Percentiles rank a stretch among this genome's conserved stretches.
phyloP scores from a whole-genome alignment of 2,888 invertebrate genomes.

The Euclidia mi region DNA sequence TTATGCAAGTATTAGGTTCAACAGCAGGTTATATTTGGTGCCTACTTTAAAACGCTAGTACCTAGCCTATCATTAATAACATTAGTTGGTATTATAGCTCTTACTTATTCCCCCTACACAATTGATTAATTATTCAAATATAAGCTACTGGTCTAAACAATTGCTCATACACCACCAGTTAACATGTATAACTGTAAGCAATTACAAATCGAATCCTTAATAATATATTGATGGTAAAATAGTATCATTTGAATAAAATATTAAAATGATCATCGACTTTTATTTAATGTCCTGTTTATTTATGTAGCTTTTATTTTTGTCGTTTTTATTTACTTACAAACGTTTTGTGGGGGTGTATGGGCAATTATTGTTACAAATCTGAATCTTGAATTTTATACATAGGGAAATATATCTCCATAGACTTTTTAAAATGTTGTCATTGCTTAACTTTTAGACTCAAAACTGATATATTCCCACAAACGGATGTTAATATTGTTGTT shows the following conservation, averaged over 20 bases:
- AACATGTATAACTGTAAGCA: constrained; percentile 75
- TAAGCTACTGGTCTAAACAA: constrained; percentile 65
- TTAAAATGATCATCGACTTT: constrained; percentile 82
- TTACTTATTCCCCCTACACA: constrained; percentile 19
- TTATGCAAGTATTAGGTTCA: constrained; percentile 5
- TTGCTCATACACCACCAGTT: constrained; percentile 89
- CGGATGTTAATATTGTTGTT: constrained; percentile 65
- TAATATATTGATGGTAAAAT: constrained; percentile 76
- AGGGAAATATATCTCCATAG: constrained; percentile 42
- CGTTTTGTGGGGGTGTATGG: constrained; percentile 90
- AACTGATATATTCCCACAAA: constrained; percentile 89
- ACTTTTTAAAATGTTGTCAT: constrained; percentile 49
- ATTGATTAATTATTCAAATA: constrained; percentile 27
- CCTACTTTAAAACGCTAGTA: not conserved
- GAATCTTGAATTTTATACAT: constrained; percentile 50
- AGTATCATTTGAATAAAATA: constrained; percentile 82
- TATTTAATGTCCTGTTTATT: constrained; percentile 84
- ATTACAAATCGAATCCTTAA: constrained; percentile 61
- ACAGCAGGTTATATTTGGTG: constrained; percentile 15
- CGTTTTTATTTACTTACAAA: constrained; percentile 74
- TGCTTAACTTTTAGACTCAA: constrained; percentile 50
- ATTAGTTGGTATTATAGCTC: constrained; percentile 14
- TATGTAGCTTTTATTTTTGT: constrained; percentile 78
- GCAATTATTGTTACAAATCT: constrained; percentile 71
- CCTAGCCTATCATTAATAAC: constrained; percentile 1